These are phyloP conservation scores for Dreissena polymorpha DNA, from an alignment of 1,140 invertebrate genomes.

Conservation along the genomic window DNA sequence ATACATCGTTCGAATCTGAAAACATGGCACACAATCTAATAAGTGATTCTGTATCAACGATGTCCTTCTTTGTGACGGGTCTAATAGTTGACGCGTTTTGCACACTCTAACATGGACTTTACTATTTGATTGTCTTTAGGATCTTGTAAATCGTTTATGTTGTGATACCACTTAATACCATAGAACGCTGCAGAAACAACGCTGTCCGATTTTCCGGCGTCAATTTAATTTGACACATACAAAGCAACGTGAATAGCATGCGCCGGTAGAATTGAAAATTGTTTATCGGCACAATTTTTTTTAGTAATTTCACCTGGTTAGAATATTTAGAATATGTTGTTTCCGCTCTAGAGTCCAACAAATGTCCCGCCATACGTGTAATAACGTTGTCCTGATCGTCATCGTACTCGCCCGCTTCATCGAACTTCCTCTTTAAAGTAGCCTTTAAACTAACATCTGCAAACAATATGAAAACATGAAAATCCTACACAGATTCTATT, in stretches of 20 bases:
- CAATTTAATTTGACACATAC: no score
- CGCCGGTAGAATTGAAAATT: constrained; percentile 20
- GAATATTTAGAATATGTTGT: constrained; percentile 19
- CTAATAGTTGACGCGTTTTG: constrained; percentile 24
- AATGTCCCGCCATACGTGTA: constrained; percentile 9
- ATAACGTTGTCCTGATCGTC: neutral
- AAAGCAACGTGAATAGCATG: no score
- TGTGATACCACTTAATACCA: constrained; percentile 46
- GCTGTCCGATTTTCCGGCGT: constrained; percentile 32
- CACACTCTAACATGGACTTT: neutral
- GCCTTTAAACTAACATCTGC: constrained; percentile 13
- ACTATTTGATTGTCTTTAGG: constrained; percentile 34
- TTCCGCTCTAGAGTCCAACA: constrained; percentile 25
- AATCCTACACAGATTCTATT: neutral
- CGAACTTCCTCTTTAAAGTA: neutral
- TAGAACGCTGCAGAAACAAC: constrained; percentile 26
- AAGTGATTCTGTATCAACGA: constrained; percentile 17
- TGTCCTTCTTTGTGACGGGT: constrained; percentile 23
- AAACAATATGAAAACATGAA: constrained; percentile 8
- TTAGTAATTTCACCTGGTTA: constrained; percentile 16
- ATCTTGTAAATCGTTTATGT: constrained; percentile 34
- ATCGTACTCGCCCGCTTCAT: neutral
- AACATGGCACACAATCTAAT: constrained; percentile 44
- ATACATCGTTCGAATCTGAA: constrained; percentile 14
- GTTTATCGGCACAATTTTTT: constrained; percentile 1